Evolutionary conservation across 2,113 vertebrate genomes (phyloP).

Genomic region (Plectropomus leopardus): DNA sequence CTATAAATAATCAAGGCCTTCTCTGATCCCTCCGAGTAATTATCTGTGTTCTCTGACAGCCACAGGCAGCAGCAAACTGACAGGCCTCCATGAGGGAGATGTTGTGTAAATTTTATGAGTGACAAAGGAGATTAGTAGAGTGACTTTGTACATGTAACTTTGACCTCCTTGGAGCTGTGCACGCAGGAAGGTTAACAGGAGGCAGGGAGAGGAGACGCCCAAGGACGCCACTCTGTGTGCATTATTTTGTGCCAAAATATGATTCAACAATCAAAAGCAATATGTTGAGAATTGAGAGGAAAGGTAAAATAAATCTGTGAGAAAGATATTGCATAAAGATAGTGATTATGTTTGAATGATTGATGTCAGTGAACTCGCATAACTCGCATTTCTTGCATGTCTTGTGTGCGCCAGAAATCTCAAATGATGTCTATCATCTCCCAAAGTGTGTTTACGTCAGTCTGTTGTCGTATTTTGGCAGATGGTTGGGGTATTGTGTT

Average conservation of each 20-base stretch:
- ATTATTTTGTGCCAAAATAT: background rate
- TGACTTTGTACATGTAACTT: slow-evolving; percentile 83
- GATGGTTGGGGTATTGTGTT: slow-evolving; percentile 57
- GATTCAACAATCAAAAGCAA: background rate
- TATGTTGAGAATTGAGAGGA: background rate
- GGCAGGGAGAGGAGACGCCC: slow-evolving; percentile 1
- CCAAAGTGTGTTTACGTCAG: slow-evolving; percentile 57
- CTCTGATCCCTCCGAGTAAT: slow-evolving; percentile 84
- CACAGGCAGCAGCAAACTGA: slow-evolving; percentile 86
- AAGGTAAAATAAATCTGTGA: background rate
- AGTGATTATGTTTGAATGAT: slow-evolving; percentile 1
- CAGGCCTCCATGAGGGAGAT: slow-evolving; percentile 86
- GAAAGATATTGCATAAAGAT: background rate
- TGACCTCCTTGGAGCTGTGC: slow-evolving; percentile 80
- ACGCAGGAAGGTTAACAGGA: slow-evolving; percentile 63
- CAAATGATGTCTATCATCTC: slow-evolving; percentile 28
- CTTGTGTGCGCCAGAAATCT: background rate
- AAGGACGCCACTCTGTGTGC: background rate
- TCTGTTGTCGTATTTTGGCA: slow-evolving; percentile 69
- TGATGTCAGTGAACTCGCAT: background rate
- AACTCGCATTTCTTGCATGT: background rate
- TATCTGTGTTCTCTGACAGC: slow-evolving; percentile 86
- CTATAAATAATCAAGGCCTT: slow-evolving; percentile 87
- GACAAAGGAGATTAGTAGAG: slow-evolving; percentile 88
- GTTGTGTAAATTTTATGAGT: slow-evolving; percentile 90